A percentile compares a stretch with the other conserved stretches of the same genome.
phyloP scores from a whole-genome alignment of 2,888 invertebrate genomes.

The Operophtera brumata region DNA sequence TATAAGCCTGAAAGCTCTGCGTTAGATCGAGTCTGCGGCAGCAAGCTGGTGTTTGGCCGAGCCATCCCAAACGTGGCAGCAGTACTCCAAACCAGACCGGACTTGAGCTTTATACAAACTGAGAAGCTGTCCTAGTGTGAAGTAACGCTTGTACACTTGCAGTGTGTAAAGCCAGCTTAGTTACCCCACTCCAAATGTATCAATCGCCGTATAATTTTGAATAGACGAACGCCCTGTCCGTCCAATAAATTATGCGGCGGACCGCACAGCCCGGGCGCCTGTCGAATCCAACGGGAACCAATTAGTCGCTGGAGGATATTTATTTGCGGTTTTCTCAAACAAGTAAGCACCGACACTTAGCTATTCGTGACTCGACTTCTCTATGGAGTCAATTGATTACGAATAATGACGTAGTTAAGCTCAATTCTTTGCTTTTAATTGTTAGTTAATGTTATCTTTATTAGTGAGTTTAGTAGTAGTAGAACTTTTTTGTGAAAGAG shows the following conservation, averaged over 20 bases:
- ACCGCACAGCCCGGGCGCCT: conserved; percentile 66
- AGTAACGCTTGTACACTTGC: no score
- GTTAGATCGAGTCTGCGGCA: no score
- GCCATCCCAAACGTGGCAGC: no score
- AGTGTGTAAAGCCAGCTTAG: background rate
- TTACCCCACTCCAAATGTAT: conserved; percentile 25
- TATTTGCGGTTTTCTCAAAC: conserved; percentile 75
- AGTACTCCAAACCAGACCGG: no score
- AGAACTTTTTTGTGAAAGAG: no score
- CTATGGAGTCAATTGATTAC: conserved; percentile 49
- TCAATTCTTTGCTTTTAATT: conserved; percentile 7
- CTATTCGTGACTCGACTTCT: conserved; percentile 58
- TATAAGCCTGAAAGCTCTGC: no score
- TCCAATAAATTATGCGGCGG: conserved; percentile 75
- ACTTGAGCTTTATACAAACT: no score
- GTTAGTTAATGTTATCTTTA: conserved; percentile 8
- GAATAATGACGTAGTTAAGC: conserved; percentile 35
- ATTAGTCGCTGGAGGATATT: conserved; percentile 77
- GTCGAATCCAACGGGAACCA: conserved; percentile 76
- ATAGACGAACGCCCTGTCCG: conserved; percentile 52
- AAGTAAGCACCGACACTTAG: conserved; percentile 62
- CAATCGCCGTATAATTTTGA: conserved; percentile 36
- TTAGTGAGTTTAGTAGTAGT: conserved; percentile 2
- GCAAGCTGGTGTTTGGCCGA: no score
- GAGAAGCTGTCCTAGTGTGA: no score